Percentiles rank a stretch among this genome's conserved stretches.
These are phyloP conservation scores for Buceros bicornis DNA, from an alignment of 2,797 vertebrate species.

Conservation along the genomic window DNA sequence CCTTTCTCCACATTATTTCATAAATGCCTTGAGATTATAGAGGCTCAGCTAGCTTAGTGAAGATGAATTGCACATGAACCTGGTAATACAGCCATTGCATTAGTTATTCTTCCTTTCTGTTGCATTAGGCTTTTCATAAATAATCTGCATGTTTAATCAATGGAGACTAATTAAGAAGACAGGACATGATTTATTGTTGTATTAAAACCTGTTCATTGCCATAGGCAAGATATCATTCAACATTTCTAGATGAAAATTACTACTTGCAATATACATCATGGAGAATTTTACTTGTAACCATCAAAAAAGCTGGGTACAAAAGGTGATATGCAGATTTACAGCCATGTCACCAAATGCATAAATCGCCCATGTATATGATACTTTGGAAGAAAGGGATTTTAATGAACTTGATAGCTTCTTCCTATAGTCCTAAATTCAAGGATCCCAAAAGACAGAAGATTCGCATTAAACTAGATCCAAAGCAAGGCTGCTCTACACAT, in stretches of 20 bases:
- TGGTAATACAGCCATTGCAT: conserved; percentile 34
- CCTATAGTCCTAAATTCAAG: not conserved
- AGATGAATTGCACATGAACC: conserved; percentile 23
- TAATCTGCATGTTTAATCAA: conserved; percentile 50
- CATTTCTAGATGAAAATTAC: conserved; percentile 29
- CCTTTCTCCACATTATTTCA: conserved; percentile 28
- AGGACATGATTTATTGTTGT: not conserved
- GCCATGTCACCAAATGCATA: not conserved
- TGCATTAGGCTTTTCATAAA: conserved; percentile 31
- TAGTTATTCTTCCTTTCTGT: conserved; percentile 38
- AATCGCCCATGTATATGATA: not conserved
- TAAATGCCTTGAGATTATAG: conserved; percentile 50
- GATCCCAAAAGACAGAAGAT: not conserved
- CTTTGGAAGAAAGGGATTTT: not conserved
- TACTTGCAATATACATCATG: not conserved
- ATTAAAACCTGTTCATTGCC: conserved; percentile 41
- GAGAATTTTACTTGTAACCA: conserved; percentile 6
- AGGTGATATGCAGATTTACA: not conserved
- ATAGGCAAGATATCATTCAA: not conserved
- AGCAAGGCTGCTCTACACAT: not conserved
- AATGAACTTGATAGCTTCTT: not conserved
- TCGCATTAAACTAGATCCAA: not conserved
- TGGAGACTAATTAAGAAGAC: conserved; percentile 44
- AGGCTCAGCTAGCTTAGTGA: conserved; percentile 20
- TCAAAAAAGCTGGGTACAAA: not conserved